Evolutionary conservation across 2,113 vertebrate species (phyloP).

Genomic region (Albula glossodonta): DNA sequence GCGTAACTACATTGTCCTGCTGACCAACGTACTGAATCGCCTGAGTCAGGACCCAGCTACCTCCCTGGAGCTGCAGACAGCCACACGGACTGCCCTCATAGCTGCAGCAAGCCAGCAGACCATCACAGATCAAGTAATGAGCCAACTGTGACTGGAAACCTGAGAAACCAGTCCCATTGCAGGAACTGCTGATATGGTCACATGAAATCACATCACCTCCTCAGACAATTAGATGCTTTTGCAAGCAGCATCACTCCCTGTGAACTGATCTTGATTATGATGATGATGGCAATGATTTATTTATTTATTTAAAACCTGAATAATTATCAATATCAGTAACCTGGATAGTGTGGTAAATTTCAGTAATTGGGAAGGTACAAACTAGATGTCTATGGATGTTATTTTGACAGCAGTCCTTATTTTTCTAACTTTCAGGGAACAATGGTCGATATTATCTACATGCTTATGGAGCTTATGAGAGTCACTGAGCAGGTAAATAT

Average conservation of each 20-base stretch:
- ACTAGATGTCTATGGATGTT: too few species aligned
- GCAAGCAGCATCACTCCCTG: too few species aligned
- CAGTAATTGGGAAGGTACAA: too few species aligned
- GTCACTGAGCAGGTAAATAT: constrained; percentile 66
- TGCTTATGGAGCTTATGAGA: constrained; percentile 65
- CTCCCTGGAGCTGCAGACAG: constrained; percentile 46
- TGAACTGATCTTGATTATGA: too few species aligned
- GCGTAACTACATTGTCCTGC: constrained; percentile 67
- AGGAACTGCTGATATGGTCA: not conserved
- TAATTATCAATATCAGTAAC: too few species aligned
- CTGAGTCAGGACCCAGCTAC: constrained; percentile 52
- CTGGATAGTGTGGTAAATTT: too few species aligned
- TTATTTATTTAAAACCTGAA: too few species aligned
- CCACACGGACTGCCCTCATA: constrained; percentile 65
- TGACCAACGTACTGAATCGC: constrained; percentile 64
- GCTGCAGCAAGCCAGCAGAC: constrained; percentile 54
- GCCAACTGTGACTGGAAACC: not conserved
- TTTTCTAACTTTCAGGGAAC: constrained; percentile 52
- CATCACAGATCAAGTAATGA: constrained; percentile 62
- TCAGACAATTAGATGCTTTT: too few species aligned
- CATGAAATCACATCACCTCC: not conserved
- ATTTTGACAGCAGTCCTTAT: not conserved
- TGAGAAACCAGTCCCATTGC: not conserved
- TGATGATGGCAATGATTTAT: too few species aligned
- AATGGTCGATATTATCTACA: constrained; percentile 53